A percentile compares a stretch with the other conserved stretches of the same genome.
Evolutionary conservation across 2,888 invertebrate genomes (phyloP).

Genomic region (Polylopha cassiicola): DNA sequence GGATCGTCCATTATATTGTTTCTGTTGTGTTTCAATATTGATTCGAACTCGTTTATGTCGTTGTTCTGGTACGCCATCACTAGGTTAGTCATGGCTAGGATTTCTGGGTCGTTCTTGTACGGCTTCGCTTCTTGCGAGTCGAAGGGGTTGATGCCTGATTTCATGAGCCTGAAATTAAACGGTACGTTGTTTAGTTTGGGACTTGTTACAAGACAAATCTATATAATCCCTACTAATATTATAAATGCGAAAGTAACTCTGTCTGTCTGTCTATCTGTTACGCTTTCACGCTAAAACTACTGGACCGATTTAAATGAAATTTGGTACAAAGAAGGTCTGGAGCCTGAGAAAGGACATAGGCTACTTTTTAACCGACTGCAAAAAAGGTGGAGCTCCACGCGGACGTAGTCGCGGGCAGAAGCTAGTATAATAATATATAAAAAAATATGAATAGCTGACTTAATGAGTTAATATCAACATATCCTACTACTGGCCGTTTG

Average conservation of each 20-base stretch:
- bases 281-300: too few relatives aligned
- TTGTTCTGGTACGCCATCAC: slow-evolving; percentile 98
- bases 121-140: slow-evolving; percentile 99
- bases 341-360: too few relatives aligned
- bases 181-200: neutral
- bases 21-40: slow-evolving; percentile 92
- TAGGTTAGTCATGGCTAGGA: slow-evolving; percentile 98
- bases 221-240: neutral
- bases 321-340: too few relatives aligned
- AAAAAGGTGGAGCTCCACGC: too few relatives aligned
- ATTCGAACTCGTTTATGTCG: slow-evolving; percentile 98
- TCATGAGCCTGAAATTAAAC: slow-evolving; percentile 89
- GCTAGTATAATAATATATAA: too few relatives aligned
- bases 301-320: too few relatives aligned
- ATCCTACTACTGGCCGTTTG: neutral
- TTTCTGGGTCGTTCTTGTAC: slow-evolving; percentile 99
- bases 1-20: slow-evolving; percentile 99
- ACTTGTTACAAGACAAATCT: slow-evolving; percentile 14
- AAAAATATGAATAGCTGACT: neutral
- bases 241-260: too few relatives aligned
- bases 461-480: neutral
- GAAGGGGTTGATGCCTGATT: slow-evolving; percentile 99
- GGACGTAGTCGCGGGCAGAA: too few relatives aligned
- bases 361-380: too few relatives aligned
- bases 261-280: too few relatives aligned